These are phyloP conservation scores for Euura saliciscinereae DNA, from an alignment of 1,140 invertebrate species.

Conservation along the genomic window DNA sequence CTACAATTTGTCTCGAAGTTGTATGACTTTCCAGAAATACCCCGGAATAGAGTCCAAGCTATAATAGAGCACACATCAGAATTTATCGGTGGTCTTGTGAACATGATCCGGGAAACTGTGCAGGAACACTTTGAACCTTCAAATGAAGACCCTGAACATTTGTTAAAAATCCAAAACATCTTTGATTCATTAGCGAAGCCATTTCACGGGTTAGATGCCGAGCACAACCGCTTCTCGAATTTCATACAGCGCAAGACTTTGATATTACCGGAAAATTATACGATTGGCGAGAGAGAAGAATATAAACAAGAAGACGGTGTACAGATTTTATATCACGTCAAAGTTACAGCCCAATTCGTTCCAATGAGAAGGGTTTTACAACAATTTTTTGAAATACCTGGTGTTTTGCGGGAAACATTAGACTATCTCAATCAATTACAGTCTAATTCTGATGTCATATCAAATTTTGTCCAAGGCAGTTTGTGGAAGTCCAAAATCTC, in stretches of 20 bases:
- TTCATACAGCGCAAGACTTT: constrained; percentile 12
- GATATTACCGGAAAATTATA: constrained; percentile 17
- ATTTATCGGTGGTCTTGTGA: neutral
- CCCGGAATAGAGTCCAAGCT: neutral
- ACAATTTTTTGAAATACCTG: constrained; percentile 24
- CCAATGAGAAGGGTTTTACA: constrained; percentile 19
- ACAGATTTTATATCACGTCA: constrained; percentile 12
- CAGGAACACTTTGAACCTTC: neutral
- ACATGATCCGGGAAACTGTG: neutral
- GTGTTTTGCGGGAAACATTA: constrained; percentile 14
- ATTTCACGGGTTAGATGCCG: neutral
- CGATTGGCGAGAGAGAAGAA: constrained; percentile 16
- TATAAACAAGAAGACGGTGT: constrained; percentile 8
- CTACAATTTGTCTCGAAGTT: neutral
- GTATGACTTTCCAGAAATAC: neutral
- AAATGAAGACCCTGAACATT: neutral
- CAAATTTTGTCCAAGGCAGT: constrained; percentile 35
- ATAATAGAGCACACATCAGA: neutral
- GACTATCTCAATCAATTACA: constrained; percentile 8
- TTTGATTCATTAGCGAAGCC: neutral
- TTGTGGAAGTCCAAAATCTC: constrained; percentile 27
- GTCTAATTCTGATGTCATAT: constrained; percentile 19
- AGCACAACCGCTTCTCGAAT: constrained; percentile 6
- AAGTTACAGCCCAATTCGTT: constrained; percentile 15
- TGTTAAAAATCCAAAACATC: neutral